These are phyloP conservation scores for Chloroceryle amazona DNA, from an alignment of 2,797 vertebrate genomes.

Conservation along the genomic window DNA sequence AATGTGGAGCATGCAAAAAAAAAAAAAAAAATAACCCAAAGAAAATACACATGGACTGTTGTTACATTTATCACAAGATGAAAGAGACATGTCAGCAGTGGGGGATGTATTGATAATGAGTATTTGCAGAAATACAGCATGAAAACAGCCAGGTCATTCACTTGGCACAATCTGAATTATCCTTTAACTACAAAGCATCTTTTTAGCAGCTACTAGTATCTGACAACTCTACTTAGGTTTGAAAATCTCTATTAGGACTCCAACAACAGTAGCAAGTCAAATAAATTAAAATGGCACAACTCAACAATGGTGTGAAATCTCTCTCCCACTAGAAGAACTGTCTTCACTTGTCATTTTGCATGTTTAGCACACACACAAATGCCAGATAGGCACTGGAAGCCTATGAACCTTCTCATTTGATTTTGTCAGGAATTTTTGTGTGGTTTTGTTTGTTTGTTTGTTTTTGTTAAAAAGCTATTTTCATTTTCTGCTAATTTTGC, in stretches of 20 bases:
- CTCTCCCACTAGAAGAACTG: not conserved
- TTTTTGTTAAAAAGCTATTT: not conserved
- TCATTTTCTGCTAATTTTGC: not conserved
- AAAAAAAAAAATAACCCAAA: no score
- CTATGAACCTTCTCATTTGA: not conserved
- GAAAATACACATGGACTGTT: fast-evolving
- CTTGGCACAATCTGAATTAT: not conserved
- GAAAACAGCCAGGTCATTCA: not conserved
- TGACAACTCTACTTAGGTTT: not conserved
- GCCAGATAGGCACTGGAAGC: not conserved
- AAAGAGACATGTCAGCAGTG: not conserved
- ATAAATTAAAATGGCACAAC: not conserved
- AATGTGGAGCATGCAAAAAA: not conserved
- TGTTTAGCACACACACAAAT: not conserved
- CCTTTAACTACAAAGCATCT: not conserved
- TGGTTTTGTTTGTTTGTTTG: not conserved
- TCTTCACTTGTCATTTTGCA: not conserved
- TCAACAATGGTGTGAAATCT: not conserved
- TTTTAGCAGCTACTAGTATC: not conserved
- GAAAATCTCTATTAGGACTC: not conserved
- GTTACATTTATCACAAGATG: not conserved
- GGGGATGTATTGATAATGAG: not conserved
- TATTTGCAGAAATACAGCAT: not conserved
- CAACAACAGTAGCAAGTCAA: not conserved
- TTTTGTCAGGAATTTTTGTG: not conserved